Percentiles rank a stretch among this genome's conserved stretches.
Conservation (phyloP, 2,113 vertebrate genomes). For the Indicator indicator region DNA sequence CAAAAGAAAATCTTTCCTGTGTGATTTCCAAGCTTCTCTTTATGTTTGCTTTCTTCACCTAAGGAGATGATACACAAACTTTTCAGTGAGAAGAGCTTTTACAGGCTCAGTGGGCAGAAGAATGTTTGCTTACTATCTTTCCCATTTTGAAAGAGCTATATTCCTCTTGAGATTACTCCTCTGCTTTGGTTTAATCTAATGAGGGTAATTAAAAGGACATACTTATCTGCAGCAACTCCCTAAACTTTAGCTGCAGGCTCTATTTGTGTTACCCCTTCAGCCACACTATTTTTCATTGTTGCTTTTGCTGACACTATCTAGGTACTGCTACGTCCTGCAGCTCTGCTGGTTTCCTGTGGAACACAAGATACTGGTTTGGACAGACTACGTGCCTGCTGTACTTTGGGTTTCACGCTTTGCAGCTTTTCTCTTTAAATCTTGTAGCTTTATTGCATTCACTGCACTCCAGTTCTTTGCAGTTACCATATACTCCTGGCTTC, state of each 20-base stretch:
- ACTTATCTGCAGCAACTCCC: not conserved
- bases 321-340: not conserved
- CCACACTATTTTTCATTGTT: not conserved
- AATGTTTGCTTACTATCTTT: constrained; percentile 1
- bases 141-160: constrained; percentile 1
- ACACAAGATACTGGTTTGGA: not conserved
- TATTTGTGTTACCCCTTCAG: not conserved
- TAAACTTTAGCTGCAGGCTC: not conserved
- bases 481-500: not conserved
- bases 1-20: not conserved
- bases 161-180: constrained; percentile 5
- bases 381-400: not conserved
- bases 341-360: constrained; percentile 3
- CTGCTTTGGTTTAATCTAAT: not conserved
- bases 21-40: not conserved
- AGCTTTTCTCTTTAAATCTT: not conserved
- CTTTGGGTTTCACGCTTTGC: not conserved
- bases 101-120: not conserved
- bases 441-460: not conserved
- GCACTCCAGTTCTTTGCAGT: not conserved
- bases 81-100: not conserved
- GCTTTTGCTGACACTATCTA: not conserved
- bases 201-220: not conserved
- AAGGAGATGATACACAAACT: not conserved
- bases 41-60: not conserved